phyloP scores from a whole-genome alignment of 2,888 invertebrate species.

The Macaria notata region DNA sequence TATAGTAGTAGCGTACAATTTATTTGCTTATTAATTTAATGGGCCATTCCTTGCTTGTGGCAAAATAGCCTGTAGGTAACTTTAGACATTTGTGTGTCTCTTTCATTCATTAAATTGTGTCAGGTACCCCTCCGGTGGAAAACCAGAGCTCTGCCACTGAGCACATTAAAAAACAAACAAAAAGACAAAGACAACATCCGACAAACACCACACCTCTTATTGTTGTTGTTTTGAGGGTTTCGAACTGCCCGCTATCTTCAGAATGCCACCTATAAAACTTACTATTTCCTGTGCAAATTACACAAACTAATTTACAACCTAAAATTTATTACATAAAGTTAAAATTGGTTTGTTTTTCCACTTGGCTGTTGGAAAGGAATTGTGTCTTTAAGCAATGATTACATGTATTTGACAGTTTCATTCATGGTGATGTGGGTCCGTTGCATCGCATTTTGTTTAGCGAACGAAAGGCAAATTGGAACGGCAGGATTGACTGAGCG shows the following conservation, averaged over 20 bases:
- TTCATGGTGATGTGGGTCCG: conserved; percentile 29
- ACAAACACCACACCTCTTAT: too few relatives aligned
- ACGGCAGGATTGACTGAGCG: not conserved
- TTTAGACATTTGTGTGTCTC: too few relatives aligned
- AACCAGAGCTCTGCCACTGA: too few relatives aligned
- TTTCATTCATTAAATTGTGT: too few relatives aligned
- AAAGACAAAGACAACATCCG: too few relatives aligned
- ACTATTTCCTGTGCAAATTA: conserved; percentile 22
- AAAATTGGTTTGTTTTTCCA: conserved; percentile 2
- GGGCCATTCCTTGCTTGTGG: too few relatives aligned
- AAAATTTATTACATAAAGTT: not conserved
- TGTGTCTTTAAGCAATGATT: conserved; percentile 26
- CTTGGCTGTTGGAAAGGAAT: conserved; percentile 28
- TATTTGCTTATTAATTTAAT: too few relatives aligned
- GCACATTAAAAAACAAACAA: too few relatives aligned
- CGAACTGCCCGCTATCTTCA: conserved; percentile 6
- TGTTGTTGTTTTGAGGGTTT: too few relatives aligned
- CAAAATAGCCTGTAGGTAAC: too few relatives aligned
- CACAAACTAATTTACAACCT: not conserved
- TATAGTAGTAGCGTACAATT: too few relatives aligned
- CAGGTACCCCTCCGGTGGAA: too few relatives aligned
- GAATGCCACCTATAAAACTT: conserved; percentile 17
- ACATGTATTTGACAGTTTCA: conserved; percentile 32
- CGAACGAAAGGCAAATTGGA: conserved; percentile 1
- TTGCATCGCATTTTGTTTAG: conserved; percentile 18